phyloP scores from a whole-genome alignment of 2,113 vertebrate species.

The Mastomys coucha region DNA sequence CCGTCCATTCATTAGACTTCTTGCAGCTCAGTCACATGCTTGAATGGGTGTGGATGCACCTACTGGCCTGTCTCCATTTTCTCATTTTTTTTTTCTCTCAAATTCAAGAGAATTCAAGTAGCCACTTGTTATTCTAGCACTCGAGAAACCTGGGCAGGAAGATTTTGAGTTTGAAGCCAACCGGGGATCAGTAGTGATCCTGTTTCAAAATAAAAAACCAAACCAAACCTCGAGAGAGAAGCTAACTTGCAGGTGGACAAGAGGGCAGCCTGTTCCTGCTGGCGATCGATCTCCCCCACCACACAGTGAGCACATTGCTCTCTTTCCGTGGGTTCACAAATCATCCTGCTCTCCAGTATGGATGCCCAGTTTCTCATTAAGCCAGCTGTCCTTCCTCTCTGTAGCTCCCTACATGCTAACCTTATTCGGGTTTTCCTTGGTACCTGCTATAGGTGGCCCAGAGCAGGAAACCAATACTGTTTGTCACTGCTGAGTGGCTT shows the following conservation, averaged over 20 bases:
- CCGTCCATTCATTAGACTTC: neutral
- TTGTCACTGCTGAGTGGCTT: neutral
- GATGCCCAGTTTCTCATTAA: neutral
- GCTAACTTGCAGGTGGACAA: neutral
- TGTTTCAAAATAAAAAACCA: neutral
- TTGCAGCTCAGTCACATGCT: neutral
- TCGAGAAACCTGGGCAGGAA: neutral
- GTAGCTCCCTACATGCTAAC: neutral
- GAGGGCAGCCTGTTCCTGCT: too few relatives aligned
- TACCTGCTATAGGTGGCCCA: neutral
- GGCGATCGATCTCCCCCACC: neutral
- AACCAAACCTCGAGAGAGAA: neutral
- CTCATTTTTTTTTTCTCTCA: neutral
- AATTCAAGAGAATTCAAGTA: neutral
- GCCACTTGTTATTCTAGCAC: neutral
- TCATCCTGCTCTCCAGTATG: neutral
- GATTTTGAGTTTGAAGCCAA: neutral
- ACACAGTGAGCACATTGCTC: neutral
- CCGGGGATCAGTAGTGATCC: too few relatives aligned
- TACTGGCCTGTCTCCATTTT: constrained; percentile 27
- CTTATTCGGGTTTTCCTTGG: neutral
- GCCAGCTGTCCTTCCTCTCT: neutral
- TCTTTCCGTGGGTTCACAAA: neutral
- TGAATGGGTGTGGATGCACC: neutral
- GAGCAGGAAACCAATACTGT: neutral